Percentiles rank a stretch among this genome's conserved stretches.
These are phyloP conservation scores for Ochropleura plecta DNA, from an alignment of 2,888 invertebrate species.

Conservation along the genomic window DNA sequence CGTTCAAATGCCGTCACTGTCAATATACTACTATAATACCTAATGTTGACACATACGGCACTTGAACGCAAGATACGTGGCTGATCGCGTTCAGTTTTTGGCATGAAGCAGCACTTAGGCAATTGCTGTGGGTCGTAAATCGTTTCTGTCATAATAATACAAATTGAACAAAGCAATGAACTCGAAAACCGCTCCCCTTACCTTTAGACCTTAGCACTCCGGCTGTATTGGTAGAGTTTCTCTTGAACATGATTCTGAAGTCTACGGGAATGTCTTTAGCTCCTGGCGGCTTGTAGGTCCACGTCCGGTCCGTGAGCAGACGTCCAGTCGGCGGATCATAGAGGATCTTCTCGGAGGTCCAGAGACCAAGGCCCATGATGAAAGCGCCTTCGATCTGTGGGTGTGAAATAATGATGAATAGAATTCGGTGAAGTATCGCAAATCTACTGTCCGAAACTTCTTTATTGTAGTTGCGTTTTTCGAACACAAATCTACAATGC, in stretches of 20 bases:
- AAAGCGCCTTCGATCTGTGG: slow-evolving; percentile 93
- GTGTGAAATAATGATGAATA: neutral
- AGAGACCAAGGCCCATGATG: slow-evolving; percentile 93
- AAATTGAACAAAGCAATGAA: neutral
- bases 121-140: too few species aligned
- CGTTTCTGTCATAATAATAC: too few species aligned
- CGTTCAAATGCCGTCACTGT: too few species aligned
- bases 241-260: slow-evolving; percentile 91
- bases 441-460: neutral
- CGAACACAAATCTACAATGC: neutral
- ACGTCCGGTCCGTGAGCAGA: slow-evolving; percentile 93
- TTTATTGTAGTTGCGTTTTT: neutral
- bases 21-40: too few species aligned
- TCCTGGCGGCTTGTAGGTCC: slow-evolving; percentile 94
- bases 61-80: too few species aligned
- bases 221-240: slow-evolving; percentile 91
- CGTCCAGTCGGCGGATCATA: slow-evolving; percentile 90
- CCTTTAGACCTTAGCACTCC: slow-evolving; percentile 93
- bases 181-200: slow-evolving; percentile 62
- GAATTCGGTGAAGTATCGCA: neutral
- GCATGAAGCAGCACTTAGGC: too few species aligned
- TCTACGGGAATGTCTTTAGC: slow-evolving; percentile 93
- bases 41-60: too few species aligned
- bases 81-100: too few species aligned
- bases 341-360: slow-evolving; percentile 92